Evolutionary conservation across 1,140 invertebrate genomes (phyloP), one percentile per base, ranked within the genome.

Genomic region (Drosophila lacertosa): DNA sequence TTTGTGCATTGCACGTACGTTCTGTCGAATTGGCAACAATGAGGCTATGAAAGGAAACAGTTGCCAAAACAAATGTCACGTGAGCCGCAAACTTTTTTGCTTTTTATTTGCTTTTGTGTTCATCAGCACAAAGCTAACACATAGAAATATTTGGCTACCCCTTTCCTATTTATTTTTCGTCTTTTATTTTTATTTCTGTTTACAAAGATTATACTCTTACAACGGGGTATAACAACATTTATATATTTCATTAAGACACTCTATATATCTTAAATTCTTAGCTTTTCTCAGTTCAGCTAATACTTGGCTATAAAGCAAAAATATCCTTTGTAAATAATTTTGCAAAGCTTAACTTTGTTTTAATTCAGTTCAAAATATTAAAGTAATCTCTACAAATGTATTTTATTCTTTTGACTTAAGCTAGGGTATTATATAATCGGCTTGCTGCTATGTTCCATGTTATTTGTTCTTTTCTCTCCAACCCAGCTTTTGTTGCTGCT

Each of bases 21-120:
- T 71, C 47, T 48, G 35, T 67, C 77, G 74, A 74, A 70, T 74
- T 65, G 69, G 59, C 57, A 62, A 58, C 57, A 72, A 60, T 45
- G 33, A 50, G 44, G 20, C 33, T 42, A 42, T 29, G 37, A 29
- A 63, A 59, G 44, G 73, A 68, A 69, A 67, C 58, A 65, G 70
- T 65, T 65, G 79, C 74, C 79, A 83, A 78, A 82, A 78, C 71
- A 83, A 83, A 83, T 83, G 71, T 78, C 79, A 83, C 79, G 79
- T 83, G 75, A 83, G 79, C 74, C 62, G 51, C 51, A 75, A 65
- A 75, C 42, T 62, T 64, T 64, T 22, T 26, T 29, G 22, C 26
- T 39, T 20, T 13, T 44, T 39, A n/a, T 59, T 67, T 58, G 59
- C 15, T 42, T 48, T 74, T 63, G 54, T 58, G 67, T 72, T 80